A percentile compares a stretch with the other conserved stretches of the same genome.
These are phyloP conservation scores for Metellina segmentata DNA, from an alignment of 2,888 invertebrate species.

Conservation along the genomic window DNA sequence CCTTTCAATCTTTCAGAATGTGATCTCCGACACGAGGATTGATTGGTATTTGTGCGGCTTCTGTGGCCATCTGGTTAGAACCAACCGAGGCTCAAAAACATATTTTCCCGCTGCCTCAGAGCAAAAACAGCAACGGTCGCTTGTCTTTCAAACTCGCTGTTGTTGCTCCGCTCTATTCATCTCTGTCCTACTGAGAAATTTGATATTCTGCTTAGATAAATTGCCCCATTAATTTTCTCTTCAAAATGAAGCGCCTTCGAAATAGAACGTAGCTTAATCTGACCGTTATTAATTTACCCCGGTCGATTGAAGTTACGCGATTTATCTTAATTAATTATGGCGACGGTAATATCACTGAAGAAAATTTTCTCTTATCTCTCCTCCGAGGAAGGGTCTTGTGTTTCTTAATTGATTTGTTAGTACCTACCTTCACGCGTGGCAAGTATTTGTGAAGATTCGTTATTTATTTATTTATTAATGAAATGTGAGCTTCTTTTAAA, in stretches of 20 bases:
- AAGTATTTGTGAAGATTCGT: neutral
- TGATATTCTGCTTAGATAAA: neutral
- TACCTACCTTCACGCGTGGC: neutral
- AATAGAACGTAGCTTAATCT: slow-evolving; percentile 14
- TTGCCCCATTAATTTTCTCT: slow-evolving; percentile 22
- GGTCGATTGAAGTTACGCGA: slow-evolving; percentile 30
- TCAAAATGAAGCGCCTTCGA: neutral
- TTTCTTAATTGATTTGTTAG: slow-evolving; percentile 23
- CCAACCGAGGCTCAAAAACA: too few relatives aligned
- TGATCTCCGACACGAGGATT: too few relatives aligned
- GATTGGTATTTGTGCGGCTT: neutral
- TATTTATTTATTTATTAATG: neutral
- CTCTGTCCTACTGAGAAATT: too few relatives aligned
- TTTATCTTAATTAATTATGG: slow-evolving; percentile 36
- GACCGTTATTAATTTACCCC: slow-evolving; percentile 35
- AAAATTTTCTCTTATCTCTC: neutral
- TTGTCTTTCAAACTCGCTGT: too few relatives aligned
- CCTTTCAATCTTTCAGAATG: too few relatives aligned
- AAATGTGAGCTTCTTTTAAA: neutral
- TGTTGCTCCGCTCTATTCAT: too few relatives aligned
- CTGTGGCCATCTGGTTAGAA: neutral
- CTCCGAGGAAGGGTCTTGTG: neutral
- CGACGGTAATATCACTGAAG: slow-evolving; percentile 3
- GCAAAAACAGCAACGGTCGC: too few relatives aligned
- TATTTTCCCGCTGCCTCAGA: too few relatives aligned